A percentile compares a stretch with the other conserved stretches of the same genome.
phyloP scores from a whole-genome alignment of 2,888 invertebrate species.

The Helobdella robusta region DNA sequence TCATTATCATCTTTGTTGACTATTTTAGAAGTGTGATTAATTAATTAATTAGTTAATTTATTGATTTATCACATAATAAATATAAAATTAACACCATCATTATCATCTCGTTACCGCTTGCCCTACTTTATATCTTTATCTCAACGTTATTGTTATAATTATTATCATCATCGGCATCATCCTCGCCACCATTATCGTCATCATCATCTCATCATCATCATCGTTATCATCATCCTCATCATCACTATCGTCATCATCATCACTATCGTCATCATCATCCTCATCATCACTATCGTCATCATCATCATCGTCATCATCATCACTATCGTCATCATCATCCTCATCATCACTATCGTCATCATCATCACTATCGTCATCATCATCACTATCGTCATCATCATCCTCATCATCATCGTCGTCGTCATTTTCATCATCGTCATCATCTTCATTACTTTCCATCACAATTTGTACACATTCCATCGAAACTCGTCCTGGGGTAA shows the following conservation, averaged over 20 bases:
- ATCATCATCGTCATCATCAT: slow-evolving; percentile 18
- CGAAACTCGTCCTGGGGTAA: neutral
- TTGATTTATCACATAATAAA: too few species aligned
- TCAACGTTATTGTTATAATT: too few species aligned
- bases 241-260: neutral
- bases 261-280: neutral
- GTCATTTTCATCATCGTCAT: neutral
- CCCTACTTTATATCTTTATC: too few species aligned
- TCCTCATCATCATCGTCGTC: neutral
- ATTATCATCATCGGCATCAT: too few species aligned
- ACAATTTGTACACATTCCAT: neutral
- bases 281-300: slow-evolving; percentile 10
- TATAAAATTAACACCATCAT: too few species aligned
- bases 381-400: neutral
- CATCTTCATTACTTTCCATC: too few species aligned
- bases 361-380: slow-evolving; percentile 13
- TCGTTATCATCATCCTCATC: neutral
- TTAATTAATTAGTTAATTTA: too few species aligned
- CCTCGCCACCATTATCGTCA: too few species aligned
- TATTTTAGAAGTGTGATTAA: too few species aligned
- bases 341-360: slow-evolving; percentile 7
- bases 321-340: slow-evolving; percentile 6
- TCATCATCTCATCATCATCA: neutral
- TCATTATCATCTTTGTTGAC: too few species aligned
- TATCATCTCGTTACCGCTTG: too few species aligned